These are phyloP conservation scores for Octopus sinensis DNA, from an alignment of 1,140 invertebrate genomes.

Conservation along the genomic window DNA sequence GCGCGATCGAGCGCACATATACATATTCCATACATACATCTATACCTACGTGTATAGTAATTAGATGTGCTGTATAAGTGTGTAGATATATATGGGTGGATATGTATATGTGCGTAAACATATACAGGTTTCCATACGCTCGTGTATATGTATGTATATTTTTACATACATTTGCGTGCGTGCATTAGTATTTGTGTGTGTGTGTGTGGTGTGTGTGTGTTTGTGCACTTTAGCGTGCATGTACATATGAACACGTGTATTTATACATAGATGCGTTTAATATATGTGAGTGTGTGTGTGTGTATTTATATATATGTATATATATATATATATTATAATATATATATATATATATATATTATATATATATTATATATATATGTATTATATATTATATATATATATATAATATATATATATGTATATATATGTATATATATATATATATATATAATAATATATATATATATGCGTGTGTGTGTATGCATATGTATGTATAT, in stretches of 20 bases:
- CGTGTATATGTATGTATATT: too few relatives aligned
- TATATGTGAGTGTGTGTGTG: background rate
- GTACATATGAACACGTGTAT: background rate
- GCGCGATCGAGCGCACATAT: too few relatives aligned
- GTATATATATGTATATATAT: background rate
- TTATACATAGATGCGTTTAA: background rate
- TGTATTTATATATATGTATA: background rate
- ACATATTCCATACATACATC: too few relatives aligned
- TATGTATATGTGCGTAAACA: too few relatives aligned
- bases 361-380: background rate
- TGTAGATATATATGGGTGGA: too few relatives aligned
- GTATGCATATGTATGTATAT: background rate
- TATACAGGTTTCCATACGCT: too few relatives aligned
- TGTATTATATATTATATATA: background rate
- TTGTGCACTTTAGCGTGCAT: background rate
- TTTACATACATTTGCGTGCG: too few relatives aligned
- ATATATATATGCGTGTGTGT: background rate
- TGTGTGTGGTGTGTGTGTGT: too few relatives aligned
- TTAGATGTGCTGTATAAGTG: too few relatives aligned
- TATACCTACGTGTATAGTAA: too few relatives aligned
- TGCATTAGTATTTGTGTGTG: too few relatives aligned
- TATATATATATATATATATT: constrained; percentile 1
- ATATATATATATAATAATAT: background rate
- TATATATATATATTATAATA: background rate
- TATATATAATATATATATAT: background rate